These are phyloP conservation scores for Cottoperca gobio DNA, from an alignment of 2,797 vertebrate genomes.

Conservation along the genomic window DNA sequence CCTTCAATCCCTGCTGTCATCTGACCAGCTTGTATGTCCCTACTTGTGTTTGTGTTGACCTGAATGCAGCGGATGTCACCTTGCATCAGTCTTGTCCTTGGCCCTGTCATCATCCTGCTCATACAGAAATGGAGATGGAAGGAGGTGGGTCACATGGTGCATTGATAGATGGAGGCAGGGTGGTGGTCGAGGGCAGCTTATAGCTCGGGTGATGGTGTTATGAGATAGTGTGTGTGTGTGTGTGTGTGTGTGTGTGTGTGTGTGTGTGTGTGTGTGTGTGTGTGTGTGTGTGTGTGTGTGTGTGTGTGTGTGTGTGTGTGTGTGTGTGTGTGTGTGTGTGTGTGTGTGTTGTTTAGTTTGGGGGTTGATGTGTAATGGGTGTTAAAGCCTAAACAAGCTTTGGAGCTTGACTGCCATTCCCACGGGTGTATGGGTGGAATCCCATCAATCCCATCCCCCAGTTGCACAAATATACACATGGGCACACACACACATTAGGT, in stretches of 20 bases:
- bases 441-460: conserved; percentile 70
- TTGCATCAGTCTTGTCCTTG: conserved; percentile 29
- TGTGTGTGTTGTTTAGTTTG: conserved; percentile 42
- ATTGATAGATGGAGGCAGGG: conserved; percentile 56
- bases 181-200: conserved; percentile 31
- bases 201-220: conserved; percentile 37
- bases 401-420: conserved; percentile 75
- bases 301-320: too few relatives aligned
- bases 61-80: conserved; percentile 42
- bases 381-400: conserved; percentile 79
- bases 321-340: not conserved
- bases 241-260: conserved; percentile 29
- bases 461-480: conserved; percentile 51
- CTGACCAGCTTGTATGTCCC: not conserved
- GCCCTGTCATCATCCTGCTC: not conserved
- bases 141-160: conserved; percentile 36
- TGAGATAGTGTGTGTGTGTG: conserved; percentile 36
- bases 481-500: conserved; percentile 63
- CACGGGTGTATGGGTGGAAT: conserved; percentile 67
- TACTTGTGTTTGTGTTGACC: conserved; percentile 1
- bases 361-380: conserved; percentile 55
- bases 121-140: conserved; percentile 29
- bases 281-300: conserved; percentile 24
- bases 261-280: conserved; percentile 31
- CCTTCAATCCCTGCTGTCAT: not conserved